phyloP scores from a whole-genome alignment of 2,888 invertebrate genomes.

The Drosophila subsilvestris region DNA sequence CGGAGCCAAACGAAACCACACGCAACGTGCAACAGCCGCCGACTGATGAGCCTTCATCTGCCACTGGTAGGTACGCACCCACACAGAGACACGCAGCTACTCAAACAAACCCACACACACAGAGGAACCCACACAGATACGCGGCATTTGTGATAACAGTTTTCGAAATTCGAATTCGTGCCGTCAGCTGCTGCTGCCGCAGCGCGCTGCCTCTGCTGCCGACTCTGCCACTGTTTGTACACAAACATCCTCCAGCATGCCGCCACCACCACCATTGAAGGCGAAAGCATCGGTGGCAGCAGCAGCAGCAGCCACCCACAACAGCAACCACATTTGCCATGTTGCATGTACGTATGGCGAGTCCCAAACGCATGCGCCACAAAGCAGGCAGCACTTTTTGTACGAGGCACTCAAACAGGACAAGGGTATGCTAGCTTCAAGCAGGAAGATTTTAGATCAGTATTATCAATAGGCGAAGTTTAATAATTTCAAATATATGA shows the following conservation, averaged over 20 bases:
- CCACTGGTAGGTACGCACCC: constrained; percentile 43
- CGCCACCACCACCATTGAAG: constrained; percentile 7
- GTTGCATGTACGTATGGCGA: constrained; percentile 63
- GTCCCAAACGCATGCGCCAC: constrained; percentile 62
- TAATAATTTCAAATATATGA: no score
- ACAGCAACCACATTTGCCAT: constrained; percentile 48
- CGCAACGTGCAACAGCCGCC: constrained; percentile 79
- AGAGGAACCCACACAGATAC: constrained; percentile 17
- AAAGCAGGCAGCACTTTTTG: constrained; percentile 61
- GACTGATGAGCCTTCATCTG: constrained; percentile 71
- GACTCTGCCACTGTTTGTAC: constrained; percentile 37
- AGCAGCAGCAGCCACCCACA: constrained; percentile 10
- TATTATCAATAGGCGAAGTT: neutral
- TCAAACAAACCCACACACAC: constrained; percentile 18
- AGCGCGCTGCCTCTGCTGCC: constrained; percentile 36
- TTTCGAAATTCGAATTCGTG: constrained; percentile 73
- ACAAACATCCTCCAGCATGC: constrained; percentile 50
- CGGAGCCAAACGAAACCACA: constrained; percentile 62
- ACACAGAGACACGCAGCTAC: constrained; percentile 33
- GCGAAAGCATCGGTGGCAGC: constrained; percentile 6
- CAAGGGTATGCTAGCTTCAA: neutral
- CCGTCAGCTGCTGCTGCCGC: constrained; percentile 65
- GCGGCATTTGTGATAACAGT: constrained; percentile 67
- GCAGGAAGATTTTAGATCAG: no score
- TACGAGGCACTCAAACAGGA: neutral